Conservation (phyloP, 2,113 vertebrate species). For the Crocuta crocuta region DNA sequence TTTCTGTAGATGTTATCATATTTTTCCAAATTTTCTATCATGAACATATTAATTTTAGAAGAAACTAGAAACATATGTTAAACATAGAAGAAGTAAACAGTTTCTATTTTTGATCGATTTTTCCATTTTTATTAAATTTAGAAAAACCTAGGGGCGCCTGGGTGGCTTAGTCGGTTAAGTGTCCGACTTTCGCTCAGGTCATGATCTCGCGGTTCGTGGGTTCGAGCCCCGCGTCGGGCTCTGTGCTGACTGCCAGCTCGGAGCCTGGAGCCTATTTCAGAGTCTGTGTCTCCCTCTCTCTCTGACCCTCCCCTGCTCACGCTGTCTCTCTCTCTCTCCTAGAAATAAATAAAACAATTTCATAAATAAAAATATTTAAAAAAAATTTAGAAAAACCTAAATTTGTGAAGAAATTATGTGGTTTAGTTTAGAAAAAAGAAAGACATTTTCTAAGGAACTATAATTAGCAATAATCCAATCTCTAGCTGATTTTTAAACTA, state of each 20-base stretch:
- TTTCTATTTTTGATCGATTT: neutral
- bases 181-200: no score
- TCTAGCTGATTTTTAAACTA: neutral
- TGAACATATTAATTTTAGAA: neutral
- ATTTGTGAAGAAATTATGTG: neutral
- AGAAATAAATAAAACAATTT: neutral
- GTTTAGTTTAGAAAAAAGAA: neutral
- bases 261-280: no score
- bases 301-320: no score
- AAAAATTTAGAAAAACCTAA: neutral
- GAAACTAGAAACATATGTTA: neutral
- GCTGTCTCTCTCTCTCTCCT: no score
- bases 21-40: neutral
- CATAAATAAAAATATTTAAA: no score
- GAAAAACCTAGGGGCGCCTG: neutral
- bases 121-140: neutral
- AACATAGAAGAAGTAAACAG: neutral
- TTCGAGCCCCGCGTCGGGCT: no score
- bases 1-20: neutral
- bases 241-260: no score
- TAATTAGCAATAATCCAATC: neutral
- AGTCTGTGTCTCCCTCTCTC: no score
- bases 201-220: no score
- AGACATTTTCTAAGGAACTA: neutral
- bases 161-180: no score